Conservation (phyloP, 23 tunicate species). For the Halocynthia aurantium region DNA sequence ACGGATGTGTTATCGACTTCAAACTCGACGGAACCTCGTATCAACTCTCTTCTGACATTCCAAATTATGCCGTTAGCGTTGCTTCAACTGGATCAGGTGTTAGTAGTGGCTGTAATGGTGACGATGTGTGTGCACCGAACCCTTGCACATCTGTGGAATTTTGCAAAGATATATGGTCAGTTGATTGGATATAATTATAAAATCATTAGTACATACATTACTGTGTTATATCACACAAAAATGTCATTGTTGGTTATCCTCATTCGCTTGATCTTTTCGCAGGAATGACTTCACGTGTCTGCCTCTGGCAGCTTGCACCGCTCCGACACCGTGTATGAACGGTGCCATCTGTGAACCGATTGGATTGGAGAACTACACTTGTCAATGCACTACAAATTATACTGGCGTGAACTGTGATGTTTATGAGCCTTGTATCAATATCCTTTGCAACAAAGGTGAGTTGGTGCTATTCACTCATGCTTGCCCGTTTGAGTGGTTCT, state of each 20-base stretch:
- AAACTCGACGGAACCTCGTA: conserved; percentile 32
- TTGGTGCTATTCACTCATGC: no score
- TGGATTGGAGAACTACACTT: conserved; percentile 21
- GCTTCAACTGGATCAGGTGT: neutral
- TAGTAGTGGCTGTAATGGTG: conserved; percentile 7
- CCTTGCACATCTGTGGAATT: conserved; percentile 35
- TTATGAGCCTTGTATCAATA: no score
- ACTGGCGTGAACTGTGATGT: conserved; percentile 45
- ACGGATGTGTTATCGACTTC: conserved; percentile 63
- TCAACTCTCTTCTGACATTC: conserved; percentile 36
- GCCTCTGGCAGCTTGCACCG: no score
- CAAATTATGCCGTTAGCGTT: neutral
- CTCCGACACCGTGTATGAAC: no score
- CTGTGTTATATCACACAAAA: no score
- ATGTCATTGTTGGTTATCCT: no score
- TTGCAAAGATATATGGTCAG: conserved; percentile 18
- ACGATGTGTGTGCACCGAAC: conserved; percentile 34
- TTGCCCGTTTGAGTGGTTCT: no score
- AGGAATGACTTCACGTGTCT: no score
- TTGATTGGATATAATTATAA: no score
- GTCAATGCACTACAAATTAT: conserved; percentile 35
- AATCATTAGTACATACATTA: no score
- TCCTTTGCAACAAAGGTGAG: no score
- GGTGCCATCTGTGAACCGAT: neutral
- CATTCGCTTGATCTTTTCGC: no score